phyloP scores from a whole-genome alignment of 23 tunicate genomes.

The Phallusia fumigata region DNA sequence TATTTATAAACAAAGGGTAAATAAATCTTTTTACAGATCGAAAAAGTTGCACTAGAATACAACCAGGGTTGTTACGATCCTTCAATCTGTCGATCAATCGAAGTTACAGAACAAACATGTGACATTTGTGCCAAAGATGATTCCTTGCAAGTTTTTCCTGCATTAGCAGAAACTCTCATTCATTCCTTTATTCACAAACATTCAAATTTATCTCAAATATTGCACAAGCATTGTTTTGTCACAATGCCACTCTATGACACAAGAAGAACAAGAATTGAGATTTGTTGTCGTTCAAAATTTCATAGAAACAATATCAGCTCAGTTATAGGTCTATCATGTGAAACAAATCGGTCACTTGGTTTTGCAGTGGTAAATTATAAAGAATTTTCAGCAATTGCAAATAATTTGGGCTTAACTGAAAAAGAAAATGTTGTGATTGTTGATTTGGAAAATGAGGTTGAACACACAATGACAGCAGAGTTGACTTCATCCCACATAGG shows the following conservation, averaged over 20 bases:
- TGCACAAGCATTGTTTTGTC: conserved; percentile 10
- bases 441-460: neutral
- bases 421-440: neutral
- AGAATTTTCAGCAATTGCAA: neutral
- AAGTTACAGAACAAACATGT: neutral
- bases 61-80: neutral
- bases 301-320: neutral
- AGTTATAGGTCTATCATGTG: neutral
- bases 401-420: neutral
- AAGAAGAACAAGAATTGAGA: neutral
- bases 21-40: neutral
- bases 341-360: neutral
- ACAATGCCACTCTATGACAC: conserved; percentile 5
- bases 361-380: neutral
- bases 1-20: no score
- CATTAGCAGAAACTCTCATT: neutral
- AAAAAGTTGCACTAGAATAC: neutral
- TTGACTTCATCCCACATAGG: neutral
- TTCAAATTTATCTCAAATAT: neutral
- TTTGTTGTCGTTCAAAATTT: neutral
- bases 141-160: neutral
- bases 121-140: neutral
- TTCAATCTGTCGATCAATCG: neutral
- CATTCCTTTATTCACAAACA: neutral
- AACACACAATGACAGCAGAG: neutral